Conservation (phyloP, 2,113 vertebrate species). For the Osmerus eperlanus region DNA sequence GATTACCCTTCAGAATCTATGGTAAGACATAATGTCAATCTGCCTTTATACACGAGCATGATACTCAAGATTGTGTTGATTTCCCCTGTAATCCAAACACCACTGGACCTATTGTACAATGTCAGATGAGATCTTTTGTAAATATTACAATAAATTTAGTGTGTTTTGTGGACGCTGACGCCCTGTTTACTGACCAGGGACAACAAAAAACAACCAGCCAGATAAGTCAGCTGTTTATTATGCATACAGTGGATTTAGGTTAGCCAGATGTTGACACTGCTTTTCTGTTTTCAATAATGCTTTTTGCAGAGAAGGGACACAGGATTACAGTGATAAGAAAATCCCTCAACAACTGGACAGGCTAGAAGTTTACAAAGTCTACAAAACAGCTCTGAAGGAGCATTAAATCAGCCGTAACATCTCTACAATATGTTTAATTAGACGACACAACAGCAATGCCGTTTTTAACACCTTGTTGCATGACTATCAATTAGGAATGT, state of each 20-base stretch:
- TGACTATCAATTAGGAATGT: too few relatives aligned
- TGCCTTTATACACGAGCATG: slow-evolving; percentile 31
- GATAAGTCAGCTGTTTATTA: not conserved
- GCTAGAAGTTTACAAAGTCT: slow-evolving; percentile 11
- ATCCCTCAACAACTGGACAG: slow-evolving; percentile 44
- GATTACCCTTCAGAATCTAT: slow-evolving; percentile 37
- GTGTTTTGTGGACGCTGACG: not conserved
- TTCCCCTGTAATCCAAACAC: not conserved
- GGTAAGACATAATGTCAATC: slow-evolving; percentile 46
- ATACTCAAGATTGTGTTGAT: slow-evolving; percentile 14
- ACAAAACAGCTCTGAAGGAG: not conserved
- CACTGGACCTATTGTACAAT: not conserved
- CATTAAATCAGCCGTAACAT: not conserved
- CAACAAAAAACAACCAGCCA: too few relatives aligned
- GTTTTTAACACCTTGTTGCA: too few relatives aligned
- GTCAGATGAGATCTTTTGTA: not conserved
- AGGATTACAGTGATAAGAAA: slow-evolving; percentile 46
- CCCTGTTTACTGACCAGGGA: too few relatives aligned
- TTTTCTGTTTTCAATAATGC: slow-evolving; percentile 41
- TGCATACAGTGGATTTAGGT: slow-evolving; percentile 32
- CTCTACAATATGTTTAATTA: not conserved
- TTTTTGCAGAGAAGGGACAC: slow-evolving; percentile 31
- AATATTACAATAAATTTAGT: not conserved
- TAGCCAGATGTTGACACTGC: slow-evolving; percentile 49
- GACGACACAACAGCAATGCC: too few relatives aligned